Percentiles rank a stretch among this genome's conserved stretches.
Conservation (phyloP, 2,113 vertebrate species). For the Oriolus oriolus region DNA sequence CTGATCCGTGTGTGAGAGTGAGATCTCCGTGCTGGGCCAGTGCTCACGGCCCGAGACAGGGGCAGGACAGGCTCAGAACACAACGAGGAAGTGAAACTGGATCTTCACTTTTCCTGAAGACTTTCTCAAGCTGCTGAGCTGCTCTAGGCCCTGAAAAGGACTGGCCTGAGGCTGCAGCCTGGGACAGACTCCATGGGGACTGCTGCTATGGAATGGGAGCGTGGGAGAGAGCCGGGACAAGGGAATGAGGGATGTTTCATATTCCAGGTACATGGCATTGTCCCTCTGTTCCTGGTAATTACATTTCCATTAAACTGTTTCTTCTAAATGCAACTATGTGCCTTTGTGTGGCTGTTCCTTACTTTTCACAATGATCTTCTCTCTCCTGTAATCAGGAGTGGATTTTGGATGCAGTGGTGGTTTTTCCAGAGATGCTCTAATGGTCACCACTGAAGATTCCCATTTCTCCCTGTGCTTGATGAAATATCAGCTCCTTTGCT, state of each 20-base stretch:
- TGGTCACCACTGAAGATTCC: not conserved
- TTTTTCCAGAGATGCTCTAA: not conserved
- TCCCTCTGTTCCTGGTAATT: not conserved
- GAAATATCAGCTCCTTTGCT: not conserved
- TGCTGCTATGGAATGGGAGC: rapidly evolving
- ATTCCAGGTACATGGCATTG: not conserved
- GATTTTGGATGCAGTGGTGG: not conserved
- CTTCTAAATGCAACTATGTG: rapidly evolving
- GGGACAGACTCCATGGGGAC: rapidly evolving
- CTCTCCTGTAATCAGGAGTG: not conserved
- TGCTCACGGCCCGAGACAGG: not conserved
- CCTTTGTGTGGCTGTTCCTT: not conserved
- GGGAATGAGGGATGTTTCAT: not conserved
- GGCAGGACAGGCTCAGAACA: not conserved
- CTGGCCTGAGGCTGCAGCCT: not conserved
- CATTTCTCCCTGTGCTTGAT: not conserved
- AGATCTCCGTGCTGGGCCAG: not conserved
- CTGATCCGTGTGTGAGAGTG: not conserved
- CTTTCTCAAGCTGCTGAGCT: not conserved
- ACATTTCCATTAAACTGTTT: not conserved
- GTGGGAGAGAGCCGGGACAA: not conserved
- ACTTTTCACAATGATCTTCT: rapidly evolving
- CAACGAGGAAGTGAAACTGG: rapidly evolving
- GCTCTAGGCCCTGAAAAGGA: rapidly evolving
- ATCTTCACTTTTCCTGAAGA: not conserved